Conservation (phyloP, 1,140 invertebrate species). For the Caenorhabditis brenneri region DNA sequence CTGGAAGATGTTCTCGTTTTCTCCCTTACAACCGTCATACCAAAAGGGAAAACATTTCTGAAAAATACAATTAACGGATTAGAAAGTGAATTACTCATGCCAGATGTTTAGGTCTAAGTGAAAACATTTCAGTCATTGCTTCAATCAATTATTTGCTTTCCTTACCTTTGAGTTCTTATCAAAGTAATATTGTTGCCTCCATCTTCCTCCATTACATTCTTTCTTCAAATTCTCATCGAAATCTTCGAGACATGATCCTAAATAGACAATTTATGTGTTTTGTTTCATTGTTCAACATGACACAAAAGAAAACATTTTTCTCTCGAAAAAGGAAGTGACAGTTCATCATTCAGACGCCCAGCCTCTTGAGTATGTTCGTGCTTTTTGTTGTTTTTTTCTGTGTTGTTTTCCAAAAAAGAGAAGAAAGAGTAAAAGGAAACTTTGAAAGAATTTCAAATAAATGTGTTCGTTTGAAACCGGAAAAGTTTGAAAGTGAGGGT, state of each 20-base stretch:
- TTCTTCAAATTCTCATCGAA: constrained; percentile 69
- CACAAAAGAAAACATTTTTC: constrained; percentile 9
- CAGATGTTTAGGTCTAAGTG: too few species aligned
- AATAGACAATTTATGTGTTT: constrained; percentile 36
- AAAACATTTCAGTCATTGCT: too few species aligned
- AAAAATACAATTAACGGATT: constrained; percentile 35
- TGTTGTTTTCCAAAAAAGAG: neutral
- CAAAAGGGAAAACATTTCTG: constrained; percentile 59
- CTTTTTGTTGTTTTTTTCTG: neutral
- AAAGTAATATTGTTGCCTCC: constrained; percentile 65
- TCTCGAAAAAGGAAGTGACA: constrained; percentile 29
- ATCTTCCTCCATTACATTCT: constrained; percentile 66
- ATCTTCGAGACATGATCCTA: constrained; percentile 63
- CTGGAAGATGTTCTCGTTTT: constrained; percentile 63
- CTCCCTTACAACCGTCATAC: constrained; percentile 63
- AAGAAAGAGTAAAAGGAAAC: neutral
- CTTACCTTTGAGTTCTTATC: constrained; percentile 62
- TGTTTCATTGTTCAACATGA: neutral
- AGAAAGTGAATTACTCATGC: too few species aligned
- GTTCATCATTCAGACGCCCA: constrained; percentile 34
- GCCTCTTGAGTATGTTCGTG: neutral
- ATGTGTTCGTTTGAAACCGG: neutral
- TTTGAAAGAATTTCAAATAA: neutral
- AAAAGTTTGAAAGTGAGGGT: constrained; percentile 21
- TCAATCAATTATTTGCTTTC: too few species aligned